A percentile compares a stretch with the other conserved stretches of the same genome.
Evolutionary conservation across 2,113 vertebrate species (phyloP).

Genomic region (Epinephelus lanceolatus): DNA sequence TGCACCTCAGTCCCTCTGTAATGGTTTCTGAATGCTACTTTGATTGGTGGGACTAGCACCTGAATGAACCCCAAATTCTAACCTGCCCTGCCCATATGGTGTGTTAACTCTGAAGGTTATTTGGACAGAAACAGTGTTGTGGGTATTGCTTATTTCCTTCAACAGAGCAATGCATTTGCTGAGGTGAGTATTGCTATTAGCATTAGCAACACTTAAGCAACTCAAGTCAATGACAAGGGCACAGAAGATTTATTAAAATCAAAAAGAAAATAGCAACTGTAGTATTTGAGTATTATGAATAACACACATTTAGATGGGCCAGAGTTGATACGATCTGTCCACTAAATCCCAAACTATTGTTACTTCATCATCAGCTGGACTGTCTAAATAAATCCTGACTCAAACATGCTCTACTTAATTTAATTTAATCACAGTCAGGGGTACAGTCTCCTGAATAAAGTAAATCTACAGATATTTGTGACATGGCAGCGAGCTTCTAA

Average conservation of each 20-base stretch:
- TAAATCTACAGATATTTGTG: neutral
- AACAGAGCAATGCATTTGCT: slow-evolving; percentile 65
- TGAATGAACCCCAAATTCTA: slow-evolving; percentile 70
- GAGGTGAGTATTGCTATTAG: slow-evolving; percentile 72
- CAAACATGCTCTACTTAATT: neutral
- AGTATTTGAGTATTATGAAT: neutral
- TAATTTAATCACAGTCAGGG: neutral
- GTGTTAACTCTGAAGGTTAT: slow-evolving; percentile 53
- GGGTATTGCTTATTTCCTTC: slow-evolving; percentile 60
- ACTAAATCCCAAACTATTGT: neutral
- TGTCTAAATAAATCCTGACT: neutral
- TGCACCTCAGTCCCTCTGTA: slow-evolving; percentile 70
- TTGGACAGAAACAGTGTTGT: slow-evolving; percentile 54
- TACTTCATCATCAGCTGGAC: neutral
- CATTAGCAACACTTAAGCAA: slow-evolving; percentile 7
- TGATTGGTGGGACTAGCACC: slow-evolving; percentile 61
- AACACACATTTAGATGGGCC: slow-evolving; percentile 1
- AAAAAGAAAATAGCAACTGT: neutral
- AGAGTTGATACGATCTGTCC: neutral
- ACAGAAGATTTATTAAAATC: neutral
- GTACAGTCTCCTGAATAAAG: neutral
- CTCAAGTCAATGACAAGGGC: neutral
- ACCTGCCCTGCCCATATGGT: slow-evolving; percentile 48
- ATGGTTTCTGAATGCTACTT: slow-evolving; percentile 71
- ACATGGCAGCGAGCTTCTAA: neutral